Base-by-base conservation (phyloP, 2,113 vertebrate genomes). In the Mustela lutreola region DNA sequence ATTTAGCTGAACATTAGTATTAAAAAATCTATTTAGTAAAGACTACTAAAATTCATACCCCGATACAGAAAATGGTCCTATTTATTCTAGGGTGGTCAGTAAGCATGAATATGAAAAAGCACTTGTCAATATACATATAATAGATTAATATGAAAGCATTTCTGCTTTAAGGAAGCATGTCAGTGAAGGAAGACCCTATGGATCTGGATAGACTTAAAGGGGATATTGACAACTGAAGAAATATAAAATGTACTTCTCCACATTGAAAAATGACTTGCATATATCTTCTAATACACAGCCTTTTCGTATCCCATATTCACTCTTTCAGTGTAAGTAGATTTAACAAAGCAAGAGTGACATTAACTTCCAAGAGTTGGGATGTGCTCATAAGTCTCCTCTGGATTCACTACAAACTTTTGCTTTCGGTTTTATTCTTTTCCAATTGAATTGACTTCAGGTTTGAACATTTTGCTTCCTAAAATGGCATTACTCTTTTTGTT, bases 1-100 rank as follows among this genome's bases (percentile, higher is more conserved):
- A 48, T 21, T 73, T 97, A 48, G n/a, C 63, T 96, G 28, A 18
- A 28, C 10, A 24, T 36, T 91, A 56, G 10, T 79, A 92, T 94
- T 67, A 67, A 93, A 93, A 97, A 87, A 70, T 83, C 14, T 91
- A 60, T 92, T 92, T 94, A 88, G 71, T 58, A 71, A 94, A 58
- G 15, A 92, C 39, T 95, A 11, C 60, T 92, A 31, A 96, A 87
- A 96, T 65, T 94, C n/a, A 75, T 85, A 65, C 4, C 11, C 19
- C 4, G 50, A 11, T 79, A 50, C 8, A 85, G 42, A 91, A 87
- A 96, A 90, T 78, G 11, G 3, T 78, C 3, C 14, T 92, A 2
- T 95, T 96, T 95, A 73, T 10, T 96, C 31, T 63, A 75, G 10
- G 5, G 6, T 65, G n/a, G 15, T 92, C 19, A 58, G 50, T 87